Evolutionary conservation across 1,140 invertebrate species (phyloP).

Genomic region (Antheraea pernyi): DNA sequence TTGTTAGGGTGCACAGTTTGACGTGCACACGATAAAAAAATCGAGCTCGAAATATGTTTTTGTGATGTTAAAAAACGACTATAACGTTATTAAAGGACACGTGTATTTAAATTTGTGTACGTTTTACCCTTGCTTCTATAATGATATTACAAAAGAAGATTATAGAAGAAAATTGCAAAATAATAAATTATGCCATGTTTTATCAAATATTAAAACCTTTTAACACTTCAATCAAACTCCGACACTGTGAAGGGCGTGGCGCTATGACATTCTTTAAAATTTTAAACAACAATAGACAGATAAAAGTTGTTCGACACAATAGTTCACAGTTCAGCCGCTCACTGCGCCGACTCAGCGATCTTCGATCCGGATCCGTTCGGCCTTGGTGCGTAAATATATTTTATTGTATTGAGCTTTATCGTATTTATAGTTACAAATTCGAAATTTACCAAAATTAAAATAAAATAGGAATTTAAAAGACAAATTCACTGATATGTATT

Average conservation of each 20-base stretch:
- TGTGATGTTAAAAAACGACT: too few relatives aligned
- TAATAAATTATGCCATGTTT: background rate
- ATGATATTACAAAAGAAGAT: too few relatives aligned
- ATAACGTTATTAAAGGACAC: too few relatives aligned
- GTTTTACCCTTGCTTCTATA: too few relatives aligned
- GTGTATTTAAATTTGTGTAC: too few relatives aligned
- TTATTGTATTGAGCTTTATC: background rate
- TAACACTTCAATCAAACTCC: slow-evolving; percentile 27
- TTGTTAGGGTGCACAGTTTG: too few relatives aligned
- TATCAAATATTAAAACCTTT: slow-evolving; percentile 3
- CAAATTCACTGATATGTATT: too few relatives aligned
- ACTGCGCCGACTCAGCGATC: slow-evolving; percentile 39
- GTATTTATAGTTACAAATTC: background rate
- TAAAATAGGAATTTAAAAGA: too few relatives aligned
- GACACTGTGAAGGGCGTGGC: slow-evolving; percentile 46
- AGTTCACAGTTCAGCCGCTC: slow-evolving; percentile 70
- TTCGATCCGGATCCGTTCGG: slow-evolving; percentile 56
- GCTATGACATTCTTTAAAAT: slow-evolving; percentile 66
- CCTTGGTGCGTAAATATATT: slow-evolving; percentile 42
- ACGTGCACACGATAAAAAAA: too few relatives aligned
- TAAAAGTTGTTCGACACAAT: slow-evolving; percentile 53
- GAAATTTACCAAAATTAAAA: too few relatives aligned
- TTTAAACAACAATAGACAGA: slow-evolving; percentile 62
- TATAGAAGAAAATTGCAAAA: too few relatives aligned
- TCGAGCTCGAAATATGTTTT: too few relatives aligned